Evolutionary conservation across 2,888 invertebrate species (phyloP).

Genomic region (Drosophila flavopinicola): DNA sequence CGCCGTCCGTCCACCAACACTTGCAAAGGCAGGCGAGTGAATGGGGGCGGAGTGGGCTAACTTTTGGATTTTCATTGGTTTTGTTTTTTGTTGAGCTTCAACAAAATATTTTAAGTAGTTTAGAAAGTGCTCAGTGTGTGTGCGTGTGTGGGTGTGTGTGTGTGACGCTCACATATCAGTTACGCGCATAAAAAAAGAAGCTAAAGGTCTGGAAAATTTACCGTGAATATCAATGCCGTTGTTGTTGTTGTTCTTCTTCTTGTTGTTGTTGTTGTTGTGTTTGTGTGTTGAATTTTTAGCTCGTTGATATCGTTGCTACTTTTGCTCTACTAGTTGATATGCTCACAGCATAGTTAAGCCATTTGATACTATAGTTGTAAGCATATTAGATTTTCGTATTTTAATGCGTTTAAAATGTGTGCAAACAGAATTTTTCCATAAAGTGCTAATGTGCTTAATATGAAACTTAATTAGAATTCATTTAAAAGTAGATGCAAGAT

Average conservation of each 20-base stretch:
- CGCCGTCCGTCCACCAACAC: conserved; percentile 14
- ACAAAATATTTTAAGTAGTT: conserved; percentile 78
- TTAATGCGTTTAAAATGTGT: conserved; percentile 55
- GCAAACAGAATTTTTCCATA: neutral
- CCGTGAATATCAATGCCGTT: conserved; percentile 18
- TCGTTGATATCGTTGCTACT: conserved; percentile 55
- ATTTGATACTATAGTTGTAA: conserved; percentile 45
- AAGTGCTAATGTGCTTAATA: neutral
- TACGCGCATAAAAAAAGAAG: conserved; percentile 17
- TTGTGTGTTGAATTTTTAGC: conserved; percentile 8
- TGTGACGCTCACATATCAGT: conserved; percentile 56
- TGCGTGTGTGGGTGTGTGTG: conserved; percentile 25
- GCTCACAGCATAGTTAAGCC: too few relatives aligned
- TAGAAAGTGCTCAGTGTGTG: conserved; percentile 55
- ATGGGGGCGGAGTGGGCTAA: conserved; percentile 23
- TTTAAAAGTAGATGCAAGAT: too few relatives aligned
- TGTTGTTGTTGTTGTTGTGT: too few relatives aligned
- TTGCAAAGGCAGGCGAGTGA: neutral
- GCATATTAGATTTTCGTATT: conserved; percentile 47
- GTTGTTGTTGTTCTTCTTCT: too few relatives aligned
- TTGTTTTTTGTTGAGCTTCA: conserved; percentile 64
- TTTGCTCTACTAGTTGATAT: conserved; percentile 22
- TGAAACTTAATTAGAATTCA: too few relatives aligned
- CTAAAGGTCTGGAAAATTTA: conserved; percentile 34
- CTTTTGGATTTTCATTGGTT: conserved; percentile 65